Percentiles rank a stretch among this genome's conserved stretches.
Conservation (phyloP, 2,888 invertebrate species). For the Tyria jacobaeae region DNA sequence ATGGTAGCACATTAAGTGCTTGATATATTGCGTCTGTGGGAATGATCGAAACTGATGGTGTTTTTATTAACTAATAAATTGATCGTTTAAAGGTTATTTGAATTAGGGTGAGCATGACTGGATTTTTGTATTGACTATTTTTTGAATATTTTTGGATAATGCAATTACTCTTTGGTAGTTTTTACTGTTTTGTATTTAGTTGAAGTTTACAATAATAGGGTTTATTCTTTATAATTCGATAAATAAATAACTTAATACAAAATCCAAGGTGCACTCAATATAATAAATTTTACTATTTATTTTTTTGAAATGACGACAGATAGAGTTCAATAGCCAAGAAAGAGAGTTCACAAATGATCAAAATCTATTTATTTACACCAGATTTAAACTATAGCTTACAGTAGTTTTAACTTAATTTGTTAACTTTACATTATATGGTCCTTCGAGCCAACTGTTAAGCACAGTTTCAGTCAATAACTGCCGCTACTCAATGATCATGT, state of each 20-base stretch:
- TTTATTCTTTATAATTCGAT: no score
- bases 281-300: no score
- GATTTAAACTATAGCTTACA: background rate
- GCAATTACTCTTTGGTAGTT: no score
- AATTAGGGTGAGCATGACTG: background rate
- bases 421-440: background rate
- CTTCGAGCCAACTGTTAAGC: background rate
- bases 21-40: constrained; percentile 6
- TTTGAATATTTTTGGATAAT: background rate
- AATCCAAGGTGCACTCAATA: no score
- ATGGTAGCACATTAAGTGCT: constrained; percentile 35
- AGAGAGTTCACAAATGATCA: no score
- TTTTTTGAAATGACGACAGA: no score
- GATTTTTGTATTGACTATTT: background rate
- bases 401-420: background rate
- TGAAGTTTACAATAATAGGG: no score
- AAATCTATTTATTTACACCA: background rate
- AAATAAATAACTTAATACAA: no score
- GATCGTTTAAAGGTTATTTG: background rate
- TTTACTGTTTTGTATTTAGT: no score
- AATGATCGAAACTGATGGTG: constrained; percentile 1
- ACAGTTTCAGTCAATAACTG: background rate
- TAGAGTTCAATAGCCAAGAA: no score
- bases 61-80: background rate
- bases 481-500: background rate